Conservation (phyloP, 2,797 vertebrate genomes). For the Hozukius guyotensis region DNA sequence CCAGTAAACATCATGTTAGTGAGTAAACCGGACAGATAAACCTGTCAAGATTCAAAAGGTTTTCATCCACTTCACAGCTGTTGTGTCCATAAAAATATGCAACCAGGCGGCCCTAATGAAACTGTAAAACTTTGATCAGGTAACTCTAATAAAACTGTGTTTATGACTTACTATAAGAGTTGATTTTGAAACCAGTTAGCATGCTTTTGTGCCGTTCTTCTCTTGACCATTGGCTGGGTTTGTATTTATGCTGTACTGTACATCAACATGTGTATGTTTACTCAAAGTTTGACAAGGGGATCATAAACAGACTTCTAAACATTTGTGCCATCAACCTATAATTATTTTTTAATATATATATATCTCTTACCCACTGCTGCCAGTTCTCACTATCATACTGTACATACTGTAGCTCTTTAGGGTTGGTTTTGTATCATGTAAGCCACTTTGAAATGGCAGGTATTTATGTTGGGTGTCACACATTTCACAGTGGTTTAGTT, state of each 20-base stretch:
- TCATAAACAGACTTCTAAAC: constrained; percentile 41
- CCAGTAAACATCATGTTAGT: background rate
- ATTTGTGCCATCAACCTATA: constrained; percentile 53
- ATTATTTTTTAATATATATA: constrained; percentile 7
- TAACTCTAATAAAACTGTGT: constrained; percentile 67
- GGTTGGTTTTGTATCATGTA: constrained; percentile 49
- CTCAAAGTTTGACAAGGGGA: constrained; percentile 19
- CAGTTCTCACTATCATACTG: constrained; percentile 58
- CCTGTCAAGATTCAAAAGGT: constrained; percentile 6
- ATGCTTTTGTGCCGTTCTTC: constrained; percentile 74
- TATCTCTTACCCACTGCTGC: constrained; percentile 33
- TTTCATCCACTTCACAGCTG: constrained; percentile 20
- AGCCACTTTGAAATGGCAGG: constrained; percentile 41
- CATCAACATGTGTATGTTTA: constrained; percentile 65
- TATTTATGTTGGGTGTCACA: constrained; percentile 54
- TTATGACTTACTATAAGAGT: constrained; percentile 55
- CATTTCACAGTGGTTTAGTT: constrained; percentile 60
- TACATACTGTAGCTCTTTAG: constrained; percentile 72
- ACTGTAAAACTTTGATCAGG: constrained; percentile 64
- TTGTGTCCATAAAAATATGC: constrained; percentile 59
- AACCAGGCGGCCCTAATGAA: constrained; percentile 60
- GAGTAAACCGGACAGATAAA: background rate
- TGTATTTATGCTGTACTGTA: constrained; percentile 72
- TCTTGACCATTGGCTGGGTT: constrained; percentile 68
- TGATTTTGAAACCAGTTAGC: constrained; percentile 76